Evolutionary conservation across 2,888 invertebrate genomes (phyloP), one percentile per base, ranked within the genome.

Genomic region (Listrodromus nycthemerus): DNA sequence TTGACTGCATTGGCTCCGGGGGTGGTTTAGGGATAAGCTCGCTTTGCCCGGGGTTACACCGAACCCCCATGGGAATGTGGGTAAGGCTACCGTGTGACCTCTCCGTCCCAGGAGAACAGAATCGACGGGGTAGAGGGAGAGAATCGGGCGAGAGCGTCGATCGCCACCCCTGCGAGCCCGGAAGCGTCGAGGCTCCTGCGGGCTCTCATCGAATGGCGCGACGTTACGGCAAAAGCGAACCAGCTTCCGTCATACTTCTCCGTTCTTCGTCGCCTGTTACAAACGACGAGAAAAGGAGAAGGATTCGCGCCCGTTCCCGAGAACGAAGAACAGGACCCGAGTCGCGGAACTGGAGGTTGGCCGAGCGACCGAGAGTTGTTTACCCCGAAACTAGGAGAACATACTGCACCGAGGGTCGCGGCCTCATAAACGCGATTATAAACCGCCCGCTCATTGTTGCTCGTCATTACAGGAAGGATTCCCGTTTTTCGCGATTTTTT

Each of bases 71-170:
- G 91, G 91, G 91, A 90, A 93, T 91, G 90, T 92, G 91, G 93
- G 91, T 92, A 92, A 93, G 92, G 92, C 92, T 92, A 89, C 87
- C 87, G 88, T 90, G 92, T 93, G 93, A 93, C 93, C 93, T 93
- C 93, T 92, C 91, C 89, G 84, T 92, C 91, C 89, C 91, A 92
- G 93, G 93, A 91, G 91, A 93, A 84, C 91, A 93, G 91, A 84
- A 92, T 85, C 85, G 70, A 83, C 82, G 82, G 82, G 88, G 86
- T 81, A 41, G 58, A 74, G 67, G 65, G 69, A 61, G 76, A 45
- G 41, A 55, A 52, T 48, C 19, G 73, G 74, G 66, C 61, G 1
- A 74, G 67, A 84, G 69, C 69, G 55, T 67, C 70, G 16, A 8
- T 13, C 27, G 45, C 67, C 41, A 67, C 77, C 61, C 69, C 58